These are phyloP conservation scores for Chymomyza costata DNA, from an alignment of 1,140 invertebrate genomes.

Conservation along the genomic window DNA sequence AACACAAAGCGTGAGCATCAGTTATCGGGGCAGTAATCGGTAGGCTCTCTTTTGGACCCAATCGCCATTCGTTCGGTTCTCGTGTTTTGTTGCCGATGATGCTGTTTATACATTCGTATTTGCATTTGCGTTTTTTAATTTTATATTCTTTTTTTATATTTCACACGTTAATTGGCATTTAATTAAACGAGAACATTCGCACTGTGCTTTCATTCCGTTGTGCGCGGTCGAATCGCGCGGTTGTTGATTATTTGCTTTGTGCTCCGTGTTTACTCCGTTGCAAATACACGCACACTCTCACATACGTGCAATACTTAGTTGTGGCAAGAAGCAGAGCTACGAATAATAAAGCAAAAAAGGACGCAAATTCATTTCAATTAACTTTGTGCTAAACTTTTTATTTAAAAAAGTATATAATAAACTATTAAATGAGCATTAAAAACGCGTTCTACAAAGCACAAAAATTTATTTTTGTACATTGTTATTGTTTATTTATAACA, in stretches of 20 bases:
- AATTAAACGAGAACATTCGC: conserved; percentile 57
- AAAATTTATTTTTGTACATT: too few relatives aligned
- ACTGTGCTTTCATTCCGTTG: conserved; percentile 46
- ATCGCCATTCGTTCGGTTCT: not conserved
- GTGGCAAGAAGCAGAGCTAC: conserved; percentile 6
- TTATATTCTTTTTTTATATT: conserved; percentile 49
- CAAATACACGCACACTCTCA: conserved; percentile 9
- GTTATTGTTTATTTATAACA: too few relatives aligned
- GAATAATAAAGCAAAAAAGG: conserved; percentile 37
- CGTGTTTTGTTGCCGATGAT: not conserved
- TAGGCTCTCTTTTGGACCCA: too few relatives aligned
- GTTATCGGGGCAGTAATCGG: too few relatives aligned
- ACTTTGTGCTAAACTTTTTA: too few relatives aligned
- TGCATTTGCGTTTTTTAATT: conserved; percentile 8
- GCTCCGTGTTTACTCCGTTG: conserved; percentile 2
- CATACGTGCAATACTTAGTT: too few relatives aligned
- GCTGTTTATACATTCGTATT: not conserved
- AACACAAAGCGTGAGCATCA: too few relatives aligned
- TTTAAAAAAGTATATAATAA: too few relatives aligned
- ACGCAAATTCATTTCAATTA: conserved; percentile 31
- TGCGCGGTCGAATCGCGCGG: conserved; percentile 42
- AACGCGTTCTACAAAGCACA: too few relatives aligned
- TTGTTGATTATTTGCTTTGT: conserved; percentile 18
- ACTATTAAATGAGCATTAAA: too few relatives aligned
- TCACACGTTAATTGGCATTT: conserved; percentile 72